Conservation (phyloP, 2,113 vertebrate species). For the Poeciliopsis prolifica region DNA sequence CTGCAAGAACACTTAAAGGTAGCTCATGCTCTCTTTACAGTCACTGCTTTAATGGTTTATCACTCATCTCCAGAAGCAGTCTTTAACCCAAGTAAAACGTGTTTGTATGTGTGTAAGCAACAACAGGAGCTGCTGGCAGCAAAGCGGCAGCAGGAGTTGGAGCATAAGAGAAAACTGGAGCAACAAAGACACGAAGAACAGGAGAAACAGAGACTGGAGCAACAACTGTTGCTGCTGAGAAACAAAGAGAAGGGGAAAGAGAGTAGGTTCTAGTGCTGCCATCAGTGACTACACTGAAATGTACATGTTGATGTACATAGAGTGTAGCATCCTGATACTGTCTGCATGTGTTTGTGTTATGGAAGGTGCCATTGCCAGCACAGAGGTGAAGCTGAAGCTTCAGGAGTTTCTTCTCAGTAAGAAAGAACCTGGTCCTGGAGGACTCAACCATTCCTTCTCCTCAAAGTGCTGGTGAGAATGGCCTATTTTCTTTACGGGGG, state of each 20-base stretch:
- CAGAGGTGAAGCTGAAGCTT: conserved; percentile 94
- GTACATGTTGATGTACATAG: not conserved
- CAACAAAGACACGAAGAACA: conserved; percentile 73
- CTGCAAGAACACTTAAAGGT: conserved; percentile 97
- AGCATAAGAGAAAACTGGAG: conserved; percentile 74
- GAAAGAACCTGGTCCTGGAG: conserved; percentile 85
- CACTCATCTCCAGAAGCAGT: not conserved
- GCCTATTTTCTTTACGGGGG: no score
- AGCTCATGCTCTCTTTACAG: not conserved
- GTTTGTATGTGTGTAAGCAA: conserved; percentile 58
- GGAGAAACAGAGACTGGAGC: conserved; percentile 74
- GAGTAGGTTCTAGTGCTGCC: conserved; percentile 46
- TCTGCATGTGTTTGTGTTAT: conserved; percentile 14
- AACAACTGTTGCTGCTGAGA: conserved; percentile 72
- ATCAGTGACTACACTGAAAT: not conserved
- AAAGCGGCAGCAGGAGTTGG: conserved; percentile 73
- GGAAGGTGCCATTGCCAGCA: conserved; percentile 95
- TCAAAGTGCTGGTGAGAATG: conserved; percentile 90
- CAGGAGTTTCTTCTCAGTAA: conserved; percentile 96
- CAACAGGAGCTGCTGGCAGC: conserved; percentile 76
- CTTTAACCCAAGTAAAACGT: conserved; percentile 1
- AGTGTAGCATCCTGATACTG: conserved; percentile 10
- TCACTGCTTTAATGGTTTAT: not conserved
- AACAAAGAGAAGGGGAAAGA: conserved; percentile 78
- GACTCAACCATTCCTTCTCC: conserved; percentile 94